These are phyloP conservation scores for Scaptomyza tumidula DNA, from an alignment of 2,888 invertebrate genomes.

Conservation along the genomic window DNA sequence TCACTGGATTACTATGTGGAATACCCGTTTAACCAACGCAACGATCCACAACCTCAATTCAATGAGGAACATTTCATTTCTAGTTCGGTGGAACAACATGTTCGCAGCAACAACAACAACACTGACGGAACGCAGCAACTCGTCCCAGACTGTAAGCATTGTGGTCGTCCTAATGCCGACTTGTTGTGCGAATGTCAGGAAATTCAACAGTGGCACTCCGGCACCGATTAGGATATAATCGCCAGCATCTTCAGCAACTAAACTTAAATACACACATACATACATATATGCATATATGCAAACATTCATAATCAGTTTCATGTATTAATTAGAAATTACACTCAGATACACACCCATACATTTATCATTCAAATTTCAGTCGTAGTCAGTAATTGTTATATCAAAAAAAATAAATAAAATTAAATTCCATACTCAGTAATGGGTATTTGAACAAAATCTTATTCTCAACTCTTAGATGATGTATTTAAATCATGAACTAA, in stretches of 20 bases:
- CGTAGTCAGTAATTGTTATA: conserved; percentile 44
- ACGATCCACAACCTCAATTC: conserved; percentile 18
- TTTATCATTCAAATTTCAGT: conserved; percentile 10
- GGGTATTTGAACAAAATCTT: neutral
- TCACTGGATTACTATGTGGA: conserved; percentile 47
- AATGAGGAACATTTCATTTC: conserved; percentile 54
- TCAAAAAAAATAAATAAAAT: conserved; percentile 17
- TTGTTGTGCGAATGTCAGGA: conserved; percentile 96
- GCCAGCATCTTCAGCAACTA: conserved; percentile 47
- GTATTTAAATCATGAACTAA: too few relatives aligned
- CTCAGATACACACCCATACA: conserved; percentile 10
- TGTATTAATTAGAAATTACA: conserved; percentile 35
- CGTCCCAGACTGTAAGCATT: conserved; percentile 89
- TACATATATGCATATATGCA: conserved; percentile 1
- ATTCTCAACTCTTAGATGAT: too few relatives aligned
- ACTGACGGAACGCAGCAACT: conserved; percentile 34
- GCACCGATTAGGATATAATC: conserved; percentile 40
- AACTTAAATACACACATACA: conserved; percentile 18
- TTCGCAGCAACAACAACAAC: conserved; percentile 4
- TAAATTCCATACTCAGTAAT: conserved; percentile 21
- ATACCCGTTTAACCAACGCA: conserved; percentile 17
- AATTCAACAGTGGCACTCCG: conserved; percentile 43
- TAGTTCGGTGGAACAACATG: conserved; percentile 17
- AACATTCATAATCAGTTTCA: conserved; percentile 4
- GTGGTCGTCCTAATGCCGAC: conserved; percentile 91